Evolutionary conservation across 2,888 invertebrate genomes (phyloP).

Genomic region (Tenthredo amoena): DNA sequence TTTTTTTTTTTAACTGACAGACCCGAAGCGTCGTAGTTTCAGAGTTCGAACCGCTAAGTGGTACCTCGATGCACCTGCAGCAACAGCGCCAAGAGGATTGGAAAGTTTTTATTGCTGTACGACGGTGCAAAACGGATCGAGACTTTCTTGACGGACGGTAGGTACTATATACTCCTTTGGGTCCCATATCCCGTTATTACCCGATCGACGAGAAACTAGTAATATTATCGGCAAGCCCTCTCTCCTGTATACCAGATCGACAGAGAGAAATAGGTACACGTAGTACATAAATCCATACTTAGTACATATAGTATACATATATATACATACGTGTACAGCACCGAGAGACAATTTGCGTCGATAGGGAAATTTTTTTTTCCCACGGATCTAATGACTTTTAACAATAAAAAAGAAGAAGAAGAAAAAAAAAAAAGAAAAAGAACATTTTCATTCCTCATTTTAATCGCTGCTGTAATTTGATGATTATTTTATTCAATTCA

Average conservation of each 20-base stretch:
- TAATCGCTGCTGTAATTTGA: neutral
- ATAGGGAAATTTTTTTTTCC: conserved; percentile 30
- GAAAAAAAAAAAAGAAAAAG: too few relatives aligned
- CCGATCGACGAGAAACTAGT: conserved; percentile 47
- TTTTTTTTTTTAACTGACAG: neutral
- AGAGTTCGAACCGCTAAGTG: conserved; percentile 41
- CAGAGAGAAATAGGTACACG: conserved; percentile 4
- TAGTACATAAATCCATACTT: neutral
- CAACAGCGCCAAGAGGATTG: conserved; percentile 19
- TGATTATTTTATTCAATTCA: conserved; percentile 20
- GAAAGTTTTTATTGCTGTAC: conserved; percentile 34
- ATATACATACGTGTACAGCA: neutral
- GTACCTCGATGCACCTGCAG: conserved; percentile 42
- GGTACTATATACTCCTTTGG: conserved; percentile 33
- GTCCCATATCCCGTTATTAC: conserved; percentile 46
- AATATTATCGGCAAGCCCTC: conserved; percentile 36
- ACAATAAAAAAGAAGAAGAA: too few relatives aligned
- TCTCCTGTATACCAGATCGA: neutral
- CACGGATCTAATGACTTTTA: conserved; percentile 10
- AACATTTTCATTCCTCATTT: neutral
- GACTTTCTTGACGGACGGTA: conserved; percentile 46
- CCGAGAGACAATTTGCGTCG: neutral
- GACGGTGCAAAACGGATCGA: conserved; percentile 13
- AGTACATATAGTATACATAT: neutral
- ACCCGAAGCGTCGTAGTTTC: neutral